phyloP scores from a whole-genome alignment of 2,113 vertebrate genomes.

The Dicentrarchus labrax region DNA sequence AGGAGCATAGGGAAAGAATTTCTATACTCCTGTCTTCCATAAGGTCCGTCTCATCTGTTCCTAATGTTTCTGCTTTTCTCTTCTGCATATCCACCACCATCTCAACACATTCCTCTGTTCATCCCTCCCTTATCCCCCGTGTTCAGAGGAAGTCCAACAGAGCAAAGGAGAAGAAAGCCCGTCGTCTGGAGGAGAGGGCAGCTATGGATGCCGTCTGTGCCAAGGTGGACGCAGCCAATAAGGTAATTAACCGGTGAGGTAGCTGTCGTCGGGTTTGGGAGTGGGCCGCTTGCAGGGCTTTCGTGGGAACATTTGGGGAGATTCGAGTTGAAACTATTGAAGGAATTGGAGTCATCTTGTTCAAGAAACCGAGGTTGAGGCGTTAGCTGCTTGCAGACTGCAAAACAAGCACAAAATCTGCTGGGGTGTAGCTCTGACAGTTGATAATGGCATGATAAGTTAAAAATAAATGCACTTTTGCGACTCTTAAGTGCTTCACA shows the following conservation, averaged over 20 bases:
- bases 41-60: neutral
- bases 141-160: conserved; percentile 93
- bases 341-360: neutral
- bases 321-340: neutral
- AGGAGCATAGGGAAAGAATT: neutral
- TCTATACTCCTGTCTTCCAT: too few relatives aligned
- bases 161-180: conserved; percentile 96
- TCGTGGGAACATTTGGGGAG: neutral
- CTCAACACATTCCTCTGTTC: neutral
- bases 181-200: conserved; percentile 91
- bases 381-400: neutral
- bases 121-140: conserved; percentile 15
- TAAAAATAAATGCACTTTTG: conserved; percentile 23
- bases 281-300: neutral
- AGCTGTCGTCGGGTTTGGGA: neutral
- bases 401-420: neutral
- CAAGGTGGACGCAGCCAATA: conserved; percentile 95
- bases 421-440: neutral
- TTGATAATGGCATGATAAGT: conserved; percentile 13
- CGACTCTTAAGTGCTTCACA: conserved; percentile 10
- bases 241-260: conserved; percentile 81
- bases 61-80: neutral
- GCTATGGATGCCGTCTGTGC: conserved; percentile 95
- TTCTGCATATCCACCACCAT: too few relatives aligned
- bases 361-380: neutral